Base-by-base conservation (phyloP, 2,797 vertebrate species). In the Poeciliopsis gracilis region DNA sequence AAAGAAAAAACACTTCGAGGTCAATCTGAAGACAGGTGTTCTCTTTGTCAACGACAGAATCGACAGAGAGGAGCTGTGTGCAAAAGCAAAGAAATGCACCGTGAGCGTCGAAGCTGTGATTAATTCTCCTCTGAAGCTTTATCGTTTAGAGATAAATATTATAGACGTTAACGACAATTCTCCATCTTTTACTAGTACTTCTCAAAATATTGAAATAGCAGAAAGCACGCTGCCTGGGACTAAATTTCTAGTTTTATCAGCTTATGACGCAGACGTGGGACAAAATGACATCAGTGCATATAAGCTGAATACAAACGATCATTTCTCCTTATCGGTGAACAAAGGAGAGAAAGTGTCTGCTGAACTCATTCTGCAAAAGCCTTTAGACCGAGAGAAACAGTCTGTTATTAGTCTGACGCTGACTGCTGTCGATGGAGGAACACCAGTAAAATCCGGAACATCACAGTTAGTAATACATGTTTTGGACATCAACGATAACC, bases 141-240 rank as follows among this genome's bases (percentile, higher is more conserved):
- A 91, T 49, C 84, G 83, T 45, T 16, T 93, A 12, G 89, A 90
- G 67, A 69, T 93, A 5, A 78, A 88, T 70, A 85, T 94, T 57
- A 1, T 90, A 20, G 93, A 93, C 46, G 69, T 91, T 0, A 94
- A 94, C 72, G 93, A 93, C 55, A 90, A 93, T 78, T 72, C 70
- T 5, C 92, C 93, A 0, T 46, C 75, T 13, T 93, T 94, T 30
- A 76, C 33, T 10, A 74, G 71, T 10, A 77, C 72, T 16, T 82
- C 77, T 7, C 91, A 93, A 77, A 91, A 59, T 4, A 45, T 33
- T 59, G 74, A 84, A 1, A 71, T 96, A 45, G 92, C 95, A 0
- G 96, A 97, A 83, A 96, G 8, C 61, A 87, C 94, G 57, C 76
- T 90, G 61, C 82, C 93, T 0, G 95, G 95, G 75, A 92, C 93